Conservation (phyloP, 2,888 invertebrate species). For the Arctia plantaginis region DNA sequence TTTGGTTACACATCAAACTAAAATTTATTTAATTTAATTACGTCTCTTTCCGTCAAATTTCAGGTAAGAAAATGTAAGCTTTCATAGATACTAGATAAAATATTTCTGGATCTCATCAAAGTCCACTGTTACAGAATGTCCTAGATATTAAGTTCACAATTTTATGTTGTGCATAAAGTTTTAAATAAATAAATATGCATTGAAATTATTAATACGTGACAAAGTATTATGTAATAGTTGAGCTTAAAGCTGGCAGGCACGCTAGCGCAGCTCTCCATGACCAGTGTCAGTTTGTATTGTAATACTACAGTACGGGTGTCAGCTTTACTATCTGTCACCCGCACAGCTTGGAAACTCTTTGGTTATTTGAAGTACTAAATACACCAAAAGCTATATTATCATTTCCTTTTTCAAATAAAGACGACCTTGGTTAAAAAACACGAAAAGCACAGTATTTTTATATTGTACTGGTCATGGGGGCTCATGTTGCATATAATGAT, state of each 20-base stretch:
- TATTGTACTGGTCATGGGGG: no score
- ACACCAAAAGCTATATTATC: no score
- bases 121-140: not conserved
- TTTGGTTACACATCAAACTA: constrained; percentile 31
- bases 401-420: no score
- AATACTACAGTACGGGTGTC: not conserved
- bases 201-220: not conserved
- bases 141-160: no score
- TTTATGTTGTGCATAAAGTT: not conserved
- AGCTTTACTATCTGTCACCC: no score
- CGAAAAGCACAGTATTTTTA: no score
- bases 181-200: not conserved
- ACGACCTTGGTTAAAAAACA: no score
- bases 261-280: not conserved
- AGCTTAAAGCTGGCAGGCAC: not conserved
- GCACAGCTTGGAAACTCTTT: no score
- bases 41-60: not conserved
- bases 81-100: not conserved
- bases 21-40: not conserved
- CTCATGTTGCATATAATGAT: no score
- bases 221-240: not conserved
- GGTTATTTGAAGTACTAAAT: no score
- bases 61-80: no score
- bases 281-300: not conserved
- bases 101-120: not conserved